Evolutionary conservation across 2,888 invertebrate genomes (phyloP), one percentile per base, ranked within the genome.

Genomic region (Chymomyza procnemis): DNA sequence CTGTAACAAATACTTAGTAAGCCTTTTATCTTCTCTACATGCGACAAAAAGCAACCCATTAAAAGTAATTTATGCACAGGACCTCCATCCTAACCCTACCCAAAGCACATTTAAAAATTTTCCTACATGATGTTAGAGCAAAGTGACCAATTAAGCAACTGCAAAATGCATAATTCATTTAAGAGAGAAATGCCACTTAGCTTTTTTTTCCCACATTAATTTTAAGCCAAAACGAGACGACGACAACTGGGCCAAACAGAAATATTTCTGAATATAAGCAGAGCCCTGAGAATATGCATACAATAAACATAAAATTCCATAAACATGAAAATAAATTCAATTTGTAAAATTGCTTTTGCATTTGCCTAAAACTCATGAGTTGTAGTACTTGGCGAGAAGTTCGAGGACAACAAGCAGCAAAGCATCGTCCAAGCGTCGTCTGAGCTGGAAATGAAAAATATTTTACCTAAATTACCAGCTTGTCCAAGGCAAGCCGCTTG

Each of bases 261-360:
- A 41, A 59, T 21, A 30, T 57, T 52, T 19, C 26, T n/a, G 26
- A 18, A 19, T 2, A 26, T 41, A 19, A 19, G 22, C 21, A 21
- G 9, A 14, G 48, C 2, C 18, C 48, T 8, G 48, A 50, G 14
- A 50, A 50, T 50, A 50, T 6, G 14, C 6, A 41, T 41, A 41
- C 34, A 41, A 30, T 62, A 55, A 67, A 71, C 65, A 70, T 69
- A 87, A 87, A 83, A 80, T 78, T 81, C 76, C 76, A 85, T 85
- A 83, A 83, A 83, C 70, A 78, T 79, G 69, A 50, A 69, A 75
- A 80, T 80, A 80, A 87, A 83, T 83, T 85, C 80, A 83, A 87
- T 83, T 83, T 87, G 69, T 76, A 67, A 85, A 79, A 87, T 87
- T 82, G 85, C 82, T 80, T 85, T 82, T 74, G 66, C 83, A 75